These are phyloP conservation scores for Choristoneura rosaceana DNA, from an alignment of 2,888 invertebrate species.

Conservation along the genomic window DNA sequence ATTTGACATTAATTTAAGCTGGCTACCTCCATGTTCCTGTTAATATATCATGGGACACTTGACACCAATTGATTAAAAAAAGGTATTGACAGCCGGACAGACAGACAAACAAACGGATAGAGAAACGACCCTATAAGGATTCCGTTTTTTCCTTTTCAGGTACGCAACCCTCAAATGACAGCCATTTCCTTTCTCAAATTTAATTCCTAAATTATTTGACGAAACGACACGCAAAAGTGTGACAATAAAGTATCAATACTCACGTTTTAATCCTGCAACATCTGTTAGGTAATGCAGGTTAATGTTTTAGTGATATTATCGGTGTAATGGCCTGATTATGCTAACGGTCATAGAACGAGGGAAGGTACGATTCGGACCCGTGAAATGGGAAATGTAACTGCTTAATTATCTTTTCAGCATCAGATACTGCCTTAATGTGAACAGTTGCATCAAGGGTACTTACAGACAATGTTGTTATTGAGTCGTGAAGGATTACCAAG, in stretches of 20 bases:
- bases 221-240: not conserved
- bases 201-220: too few species aligned
- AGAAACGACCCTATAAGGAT: too few species aligned
- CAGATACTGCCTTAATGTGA: constrained; percentile 7
- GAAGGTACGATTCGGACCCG: constrained; percentile 19
- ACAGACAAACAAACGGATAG: too few species aligned
- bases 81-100: too few species aligned
- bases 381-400: constrained; percentile 24
- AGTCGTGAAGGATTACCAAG: not conserved
- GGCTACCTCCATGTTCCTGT: too few species aligned
- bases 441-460: not conserved
- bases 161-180: too few species aligned
- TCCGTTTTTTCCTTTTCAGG: too few species aligned
- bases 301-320: constrained; percentile 37
- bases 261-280: constrained; percentile 15
- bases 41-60: too few species aligned
- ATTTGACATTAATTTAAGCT: too few species aligned
- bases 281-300: constrained; percentile 40
- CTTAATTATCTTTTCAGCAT: constrained; percentile 27
- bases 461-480: constrained; percentile 1
- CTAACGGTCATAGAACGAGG: constrained; percentile 29
- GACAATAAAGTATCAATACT: not conserved
- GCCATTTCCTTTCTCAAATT: not conserved
- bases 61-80: too few species aligned
- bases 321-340: constrained; percentile 34